These are phyloP conservation scores for Cephus cinctus DNA, from an alignment of 1,140 invertebrate species.

Conservation along the genomic window DNA sequence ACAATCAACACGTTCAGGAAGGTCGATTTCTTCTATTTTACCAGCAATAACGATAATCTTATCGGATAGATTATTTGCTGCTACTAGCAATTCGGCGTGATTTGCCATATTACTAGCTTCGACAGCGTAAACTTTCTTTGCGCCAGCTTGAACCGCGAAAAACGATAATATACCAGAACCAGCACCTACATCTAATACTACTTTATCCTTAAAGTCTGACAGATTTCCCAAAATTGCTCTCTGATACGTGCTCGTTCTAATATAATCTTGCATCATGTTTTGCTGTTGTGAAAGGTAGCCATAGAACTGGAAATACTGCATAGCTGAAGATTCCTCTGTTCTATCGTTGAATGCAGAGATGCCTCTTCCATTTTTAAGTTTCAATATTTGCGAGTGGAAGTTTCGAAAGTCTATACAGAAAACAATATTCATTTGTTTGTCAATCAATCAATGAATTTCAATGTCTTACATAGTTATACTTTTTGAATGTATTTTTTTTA, in stretches of 20 bases:
- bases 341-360: slow-evolving; percentile 91
- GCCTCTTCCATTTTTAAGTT: slow-evolving; percentile 75
- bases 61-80: slow-evolving; percentile 84
- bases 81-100: slow-evolving; percentile 90
- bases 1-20: slow-evolving; percentile 94
- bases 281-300: slow-evolving; percentile 99
- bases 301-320: slow-evolving; percentile 98
- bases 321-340: slow-evolving; percentile 95
- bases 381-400: slow-evolving; percentile 76
- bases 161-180: slow-evolving; percentile 98
- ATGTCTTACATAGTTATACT: background rate
- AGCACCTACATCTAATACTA: slow-evolving; percentile 96
- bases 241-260: slow-evolving; percentile 97
- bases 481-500: background rate
- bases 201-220: slow-evolving; percentile 89
- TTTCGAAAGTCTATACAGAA: slow-evolving; percentile 66
- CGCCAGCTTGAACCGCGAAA: slow-evolving; percentile 97
- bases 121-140: slow-evolving; percentile 95
- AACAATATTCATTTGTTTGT: slow-evolving; percentile 10
- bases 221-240: slow-evolving; percentile 93
- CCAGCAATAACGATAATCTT: slow-evolving; percentile 92
- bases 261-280: slow-evolving; percentile 99
- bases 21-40: slow-evolving; percentile 97
- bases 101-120: slow-evolving; percentile 98
- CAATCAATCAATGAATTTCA: slow-evolving; percentile 4